Conservation (phyloP, 1,140 invertebrate genomes). For the Heliconius hermathena region DNA sequence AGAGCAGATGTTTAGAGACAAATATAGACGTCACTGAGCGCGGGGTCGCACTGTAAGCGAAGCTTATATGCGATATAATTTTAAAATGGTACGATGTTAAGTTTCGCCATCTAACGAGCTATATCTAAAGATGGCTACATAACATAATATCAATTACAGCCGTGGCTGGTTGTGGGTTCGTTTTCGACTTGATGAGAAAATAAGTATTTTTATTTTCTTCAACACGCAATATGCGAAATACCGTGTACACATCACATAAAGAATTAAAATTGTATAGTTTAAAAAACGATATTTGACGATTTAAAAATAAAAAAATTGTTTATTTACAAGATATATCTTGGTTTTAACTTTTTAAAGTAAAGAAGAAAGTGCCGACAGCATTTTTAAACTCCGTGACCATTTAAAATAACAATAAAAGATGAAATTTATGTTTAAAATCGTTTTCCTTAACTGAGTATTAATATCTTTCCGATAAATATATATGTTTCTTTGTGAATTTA, state of each 20-base stretch:
- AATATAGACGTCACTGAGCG: constrained; percentile 25
- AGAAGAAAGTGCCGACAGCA: background rate
- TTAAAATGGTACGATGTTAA: too few relatives aligned
- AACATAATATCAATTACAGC: too few relatives aligned
- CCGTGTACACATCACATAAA: too few relatives aligned
- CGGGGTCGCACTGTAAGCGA: constrained; percentile 1
- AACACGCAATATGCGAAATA: too few relatives aligned
- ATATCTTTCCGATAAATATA: background rate
- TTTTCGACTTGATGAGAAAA: too few relatives aligned
- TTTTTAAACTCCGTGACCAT: background rate
- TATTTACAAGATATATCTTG: background rate
- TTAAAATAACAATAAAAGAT: background rate
- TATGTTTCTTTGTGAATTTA: background rate
- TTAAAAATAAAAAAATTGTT: background rate
- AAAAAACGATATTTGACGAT: background rate
- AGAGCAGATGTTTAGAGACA: constrained; percentile 39
- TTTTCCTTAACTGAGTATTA: background rate
- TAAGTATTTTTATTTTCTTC: too few relatives aligned
- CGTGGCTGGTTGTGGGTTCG: too few relatives aligned
- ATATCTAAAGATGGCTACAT: too few relatives aligned
- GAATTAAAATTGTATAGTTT: too few relatives aligned
- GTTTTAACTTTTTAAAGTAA: background rate
- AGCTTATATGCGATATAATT: background rate
- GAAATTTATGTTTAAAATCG: background rate
- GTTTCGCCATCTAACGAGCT: too few relatives aligned